Evolutionary conservation across 2,113 vertebrate species (phyloP), one percentile per base, ranked within the genome.

Genomic region (Zapus hudsonius): DNA sequence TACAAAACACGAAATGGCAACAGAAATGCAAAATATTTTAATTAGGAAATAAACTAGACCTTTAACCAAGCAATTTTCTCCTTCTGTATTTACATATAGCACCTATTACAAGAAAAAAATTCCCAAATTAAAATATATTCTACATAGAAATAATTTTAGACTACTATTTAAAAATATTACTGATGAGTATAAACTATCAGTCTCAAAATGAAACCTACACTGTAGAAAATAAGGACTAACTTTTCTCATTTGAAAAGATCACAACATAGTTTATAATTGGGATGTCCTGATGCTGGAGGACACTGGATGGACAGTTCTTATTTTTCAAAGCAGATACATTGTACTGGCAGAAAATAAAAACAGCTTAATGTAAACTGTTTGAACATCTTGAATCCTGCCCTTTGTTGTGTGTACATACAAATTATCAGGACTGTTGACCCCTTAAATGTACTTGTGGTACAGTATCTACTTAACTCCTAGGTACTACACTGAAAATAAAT

Each of bases 31-130:
- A 94, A 96, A 92, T 87, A 94, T 87, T 94, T 95, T 95, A 97
- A 96, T 96, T 88, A 98, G 92, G 97, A 98, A 96, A 95, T 95
- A 95, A 96, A 95, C 93, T 78, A 97, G 95, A 76, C 40, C 85
- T 94, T 92, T 92, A 91, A 95, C 61, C 47, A 96, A 89, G 57
- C 73, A 84, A 94, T 74, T 79, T 92, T 96, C 89, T 95, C 91
- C 96, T 92, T 98, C 97, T 94, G 87, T 97, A 98, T 98, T 97
- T 98, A 98, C 96, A 98, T 33, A 95, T 98, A 98, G 98, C 98
- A 98, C 98, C 98, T 97, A 91, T 97, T 97, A 97, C 94, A 96
- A 97, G 63, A 95, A 95, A 94, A 91, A 63, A 88, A 93, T 70
- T 40, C 52, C 61, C 91, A 96, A 96, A 94, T 84, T 82, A 94